phyloP scores from a whole-genome alignment of 2,888 invertebrate species.

The Sericinus montela region DNA sequence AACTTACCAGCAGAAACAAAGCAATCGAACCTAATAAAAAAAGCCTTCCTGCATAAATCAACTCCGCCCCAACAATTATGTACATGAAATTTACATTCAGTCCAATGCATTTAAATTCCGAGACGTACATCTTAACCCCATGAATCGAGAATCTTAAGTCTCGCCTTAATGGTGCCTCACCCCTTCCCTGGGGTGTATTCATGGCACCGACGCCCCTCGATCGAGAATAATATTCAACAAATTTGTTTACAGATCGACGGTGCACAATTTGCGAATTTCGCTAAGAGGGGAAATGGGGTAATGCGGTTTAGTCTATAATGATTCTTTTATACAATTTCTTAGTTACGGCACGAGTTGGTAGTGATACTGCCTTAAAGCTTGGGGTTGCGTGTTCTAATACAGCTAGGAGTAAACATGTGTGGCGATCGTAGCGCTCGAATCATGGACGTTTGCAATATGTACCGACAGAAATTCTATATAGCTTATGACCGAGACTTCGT shows the following conservation, averaged over 20 bases:
- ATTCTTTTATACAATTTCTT: constrained; percentile 17
- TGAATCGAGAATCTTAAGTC: constrained; percentile 66
- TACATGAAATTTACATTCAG: constrained; percentile 30
- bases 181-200: constrained; percentile 59
- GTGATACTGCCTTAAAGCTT: too few relatives aligned
- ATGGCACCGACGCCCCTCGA: constrained; percentile 43
- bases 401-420: too few relatives aligned
- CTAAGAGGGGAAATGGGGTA: constrained; percentile 27
- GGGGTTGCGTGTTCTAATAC: too few relatives aligned
- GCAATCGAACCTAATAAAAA: too few relatives aligned
- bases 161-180: constrained; percentile 49
- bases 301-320: constrained; percentile 19
- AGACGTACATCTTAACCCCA: constrained; percentile 50
- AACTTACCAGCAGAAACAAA: too few relatives aligned
- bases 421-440: too few relatives aligned
- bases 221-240: constrained; percentile 70
- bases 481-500: too few relatives aligned
- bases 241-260: constrained; percentile 72
- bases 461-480: too few relatives aligned
- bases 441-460: too few relatives aligned
- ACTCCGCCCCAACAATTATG: constrained; percentile 44
- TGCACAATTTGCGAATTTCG: constrained; percentile 35
- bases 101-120: constrained; percentile 48
- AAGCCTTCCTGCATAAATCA: too few relatives aligned
- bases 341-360: neutral